phyloP scores from a whole-genome alignment of 1,140 invertebrate species.

The Trichomalopsis sarcophagae region DNA sequence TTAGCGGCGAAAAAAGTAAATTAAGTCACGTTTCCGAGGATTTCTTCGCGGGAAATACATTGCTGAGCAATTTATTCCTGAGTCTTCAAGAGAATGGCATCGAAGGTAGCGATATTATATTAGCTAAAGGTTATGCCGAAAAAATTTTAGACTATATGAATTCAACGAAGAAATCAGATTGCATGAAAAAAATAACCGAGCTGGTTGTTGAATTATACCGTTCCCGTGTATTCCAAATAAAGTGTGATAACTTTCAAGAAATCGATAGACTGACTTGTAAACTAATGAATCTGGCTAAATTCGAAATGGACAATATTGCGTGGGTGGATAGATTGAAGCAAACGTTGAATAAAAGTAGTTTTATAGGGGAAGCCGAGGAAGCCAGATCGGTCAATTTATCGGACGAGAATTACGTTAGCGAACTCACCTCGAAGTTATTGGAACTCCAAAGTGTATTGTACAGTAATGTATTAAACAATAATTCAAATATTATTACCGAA shows the following conservation, averaged over 20 bases:
- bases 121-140: neutral
- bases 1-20: slow-evolving; percentile 10
- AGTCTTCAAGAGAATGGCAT: neutral
- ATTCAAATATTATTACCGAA: neutral
- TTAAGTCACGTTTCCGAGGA: neutral
- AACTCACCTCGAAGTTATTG: slow-evolving; percentile 1
- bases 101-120: neutral
- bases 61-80: neutral
- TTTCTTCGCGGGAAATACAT: neutral
- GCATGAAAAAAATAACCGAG: neutral
- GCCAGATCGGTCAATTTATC: neutral
- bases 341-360: slow-evolving; percentile 10
- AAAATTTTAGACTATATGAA: neutral
- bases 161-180: neutral
- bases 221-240: neutral
- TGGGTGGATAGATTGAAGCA: neutral
- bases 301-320: neutral
- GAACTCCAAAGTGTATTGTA: slow-evolving; percentile 28
- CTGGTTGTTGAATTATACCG: neutral
- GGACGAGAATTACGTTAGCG: neutral
- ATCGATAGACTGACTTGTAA: slow-evolving; percentile 12
- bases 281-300: slow-evolving; percentile 14
- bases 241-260: slow-evolving; percentile 15
- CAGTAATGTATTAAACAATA: neutral
- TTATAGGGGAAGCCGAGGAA: neutral